phyloP scores from a whole-genome alignment of 2,113 vertebrate species.

The Xenopus laevis region DNA sequence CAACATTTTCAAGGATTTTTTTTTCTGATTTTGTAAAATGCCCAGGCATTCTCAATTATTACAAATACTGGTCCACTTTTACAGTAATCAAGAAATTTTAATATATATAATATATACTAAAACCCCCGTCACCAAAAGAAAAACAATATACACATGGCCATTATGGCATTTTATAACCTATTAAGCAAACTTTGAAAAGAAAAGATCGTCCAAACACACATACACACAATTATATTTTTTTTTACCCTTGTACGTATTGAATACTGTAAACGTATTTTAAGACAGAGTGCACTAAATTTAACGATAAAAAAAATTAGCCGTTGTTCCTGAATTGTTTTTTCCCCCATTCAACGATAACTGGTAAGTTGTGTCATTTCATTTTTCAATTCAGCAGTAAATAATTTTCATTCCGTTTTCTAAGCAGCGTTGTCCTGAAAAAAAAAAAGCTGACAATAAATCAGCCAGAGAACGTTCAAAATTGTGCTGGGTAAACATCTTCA shows the following conservation, averaged over 20 bases:
- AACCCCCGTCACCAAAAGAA: conserved; percentile 93
- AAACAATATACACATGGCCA: conserved; percentile 88
- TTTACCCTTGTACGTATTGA: conserved; percentile 99
- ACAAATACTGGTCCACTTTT: conserved; percentile 99
- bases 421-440: conserved; percentile 73
- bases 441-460: conserved; percentile 70
- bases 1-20: conserved; percentile 85
- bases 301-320: conserved; percentile 77
- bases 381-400: conserved; percentile 79
- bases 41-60: conserved; percentile 98
- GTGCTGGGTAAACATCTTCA: conserved; percentile 82
- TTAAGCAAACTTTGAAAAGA: conserved; percentile 87
- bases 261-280: conserved; percentile 99
- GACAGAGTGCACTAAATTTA: conserved; percentile 94
- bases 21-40: conserved; percentile 92
- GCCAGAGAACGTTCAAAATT: conserved; percentile 72
- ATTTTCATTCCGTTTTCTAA: conserved; percentile 76
- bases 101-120: conserved; percentile 98
- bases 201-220: conserved; percentile 90
- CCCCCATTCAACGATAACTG: conserved; percentile 68
- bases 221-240: conserved; percentile 83
- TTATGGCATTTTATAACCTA: conserved; percentile 87
- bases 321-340: conserved; percentile 86
- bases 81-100: conserved; percentile 99
- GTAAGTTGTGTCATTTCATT: conserved; percentile 73